Evolutionary conservation across 2,888 invertebrate species (phyloP), one percentile per base, ranked within the genome.

Genomic region (Pimpla rufipes): DNA sequence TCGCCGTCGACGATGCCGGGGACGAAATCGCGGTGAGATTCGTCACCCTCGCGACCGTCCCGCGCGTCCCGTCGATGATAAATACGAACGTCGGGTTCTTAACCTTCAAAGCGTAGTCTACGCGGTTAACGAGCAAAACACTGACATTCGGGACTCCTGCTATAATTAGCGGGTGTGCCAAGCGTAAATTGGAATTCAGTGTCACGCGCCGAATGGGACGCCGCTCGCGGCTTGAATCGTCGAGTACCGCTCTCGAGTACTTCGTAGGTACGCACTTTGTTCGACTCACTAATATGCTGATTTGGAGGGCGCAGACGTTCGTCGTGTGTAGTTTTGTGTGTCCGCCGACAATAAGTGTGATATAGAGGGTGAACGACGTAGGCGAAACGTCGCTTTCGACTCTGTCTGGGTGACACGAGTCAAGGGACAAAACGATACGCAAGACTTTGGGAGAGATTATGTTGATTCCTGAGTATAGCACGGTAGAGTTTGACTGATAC

Each of bases 181-280:
- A 71, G n/a, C 52, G 52, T 70, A n/a, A 40, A 70, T 70, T 37
- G 21, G 62, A 62, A 62, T 62, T 62, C 62, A 40, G 62, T 37
- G 37, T 62, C 62, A 62, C 62, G 62, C 16, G 62, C 62, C 62
- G 18, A 18, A 62, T 4, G n/a, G 37, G 16, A 37, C n/a, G 18
- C 3, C n/a, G n/a, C 7, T n/a, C 62, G 2, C 62, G 16, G 35
- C 18, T 62, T 40, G 62, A 16, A 62, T 18, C 7, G 40, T 37
- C 7, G 3, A 62, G 37, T 37, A 37, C 16, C 10, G 2, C 42
- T 42, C 0, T 23, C 37, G 2, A 62, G 8, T 13, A 10, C 37
- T 1, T 18, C 8, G 29, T n/a, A 29, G n/a, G 11, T n/a, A 23
- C 57, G 57, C 1, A 55, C 11, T 55, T 62, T 37, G 62, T 16